Conservation (phyloP, 2,888 invertebrate genomes). For the Corbicula japonica region DNA sequence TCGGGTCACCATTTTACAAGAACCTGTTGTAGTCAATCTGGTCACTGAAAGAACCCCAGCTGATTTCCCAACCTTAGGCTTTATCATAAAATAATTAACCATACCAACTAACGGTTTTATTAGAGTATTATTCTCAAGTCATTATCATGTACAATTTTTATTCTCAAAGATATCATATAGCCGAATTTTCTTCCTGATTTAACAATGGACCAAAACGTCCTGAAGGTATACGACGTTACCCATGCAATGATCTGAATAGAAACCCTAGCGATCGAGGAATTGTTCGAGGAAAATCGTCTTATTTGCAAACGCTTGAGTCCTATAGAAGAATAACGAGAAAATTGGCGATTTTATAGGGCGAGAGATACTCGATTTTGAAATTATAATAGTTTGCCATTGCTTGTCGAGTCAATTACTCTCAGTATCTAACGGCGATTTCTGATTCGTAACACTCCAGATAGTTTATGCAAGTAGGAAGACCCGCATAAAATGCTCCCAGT, state of each 20-base stretch:
- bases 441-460: slow-evolving; percentile 36
- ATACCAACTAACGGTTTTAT: slow-evolving; percentile 66
- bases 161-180: slow-evolving; percentile 62
- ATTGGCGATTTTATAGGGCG: slow-evolving; percentile 18
- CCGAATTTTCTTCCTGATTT: slow-evolving; percentile 55
- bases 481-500: slow-evolving; percentile 49
- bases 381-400: slow-evolving; percentile 42
- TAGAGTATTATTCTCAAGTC: slow-evolving; percentile 52
- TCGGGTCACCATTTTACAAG: slow-evolving; percentile 42
- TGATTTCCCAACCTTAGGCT: slow-evolving; percentile 49
- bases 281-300: slow-evolving; percentile 31
- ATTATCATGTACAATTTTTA: slow-evolving; percentile 52
- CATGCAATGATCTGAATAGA: slow-evolving; percentile 11
- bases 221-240: slow-evolving; percentile 24
- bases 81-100: slow-evolving; percentile 63
- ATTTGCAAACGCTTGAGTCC: slow-evolving; percentile 26
- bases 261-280: not conserved
- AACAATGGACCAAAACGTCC: slow-evolving; percentile 60
- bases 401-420: slow-evolving; percentile 26
- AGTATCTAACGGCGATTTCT: slow-evolving; percentile 59
- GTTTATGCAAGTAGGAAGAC: slow-evolving; percentile 37
- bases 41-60: slow-evolving; percentile 47
- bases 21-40: slow-evolving; percentile 62
- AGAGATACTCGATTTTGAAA: slow-evolving; percentile 46
- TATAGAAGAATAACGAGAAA: slow-evolving; percentile 23